Evolutionary conservation across 1,140 invertebrate genomes (phyloP).

Genomic region (Thrips palmi): DNA sequence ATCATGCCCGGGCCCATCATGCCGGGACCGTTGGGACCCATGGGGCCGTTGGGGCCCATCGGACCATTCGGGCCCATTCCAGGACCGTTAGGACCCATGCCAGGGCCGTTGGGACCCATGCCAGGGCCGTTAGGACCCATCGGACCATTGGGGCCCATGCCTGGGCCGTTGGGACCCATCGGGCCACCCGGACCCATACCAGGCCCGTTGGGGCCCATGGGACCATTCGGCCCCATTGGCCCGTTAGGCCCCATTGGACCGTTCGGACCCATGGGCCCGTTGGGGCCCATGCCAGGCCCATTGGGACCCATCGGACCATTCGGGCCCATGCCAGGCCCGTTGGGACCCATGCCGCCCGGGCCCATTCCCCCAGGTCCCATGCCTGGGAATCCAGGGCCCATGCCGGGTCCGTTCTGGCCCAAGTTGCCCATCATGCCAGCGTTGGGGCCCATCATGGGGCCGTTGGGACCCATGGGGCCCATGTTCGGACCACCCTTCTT

Average conservation of each 20-base stretch:
- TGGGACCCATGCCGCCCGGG: constrained; percentile 26
- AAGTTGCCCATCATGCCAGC: constrained; percentile 28
- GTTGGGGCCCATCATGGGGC: no score
- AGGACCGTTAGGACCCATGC: constrained; percentile 28
- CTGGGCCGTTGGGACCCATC: constrained; percentile 14
- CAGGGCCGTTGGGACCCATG: constrained; percentile 24
- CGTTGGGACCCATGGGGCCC: constrained; percentile 26
- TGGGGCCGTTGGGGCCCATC: constrained; percentile 28
- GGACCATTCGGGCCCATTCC: constrained; percentile 28
- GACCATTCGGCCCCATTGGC: constrained; percentile 27
- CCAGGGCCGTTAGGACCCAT: constrained; percentile 27
- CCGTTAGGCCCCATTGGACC: constrained; percentile 30
- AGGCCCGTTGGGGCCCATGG: constrained; percentile 25
- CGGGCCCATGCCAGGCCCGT: constrained; percentile 15
- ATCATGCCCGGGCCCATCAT: constrained; percentile 26
- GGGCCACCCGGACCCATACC: constrained; percentile 15
- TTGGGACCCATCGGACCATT: constrained; percentile 17
- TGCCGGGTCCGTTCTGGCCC: no score
- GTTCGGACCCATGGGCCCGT: constrained; percentile 26
- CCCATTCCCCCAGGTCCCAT: constrained; percentile 14
- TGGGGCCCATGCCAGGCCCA: constrained; percentile 21
- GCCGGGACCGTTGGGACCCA: constrained; percentile 13
- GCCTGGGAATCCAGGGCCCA: constrained; percentile 16
- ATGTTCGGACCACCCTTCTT: constrained; percentile 27
- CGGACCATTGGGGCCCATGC: constrained; percentile 25